Evolutionary conservation across 2,888 invertebrate species (phyloP), one percentile per base, ranked within the genome.

Genomic region (Eremobia ochroleuca): DNA sequence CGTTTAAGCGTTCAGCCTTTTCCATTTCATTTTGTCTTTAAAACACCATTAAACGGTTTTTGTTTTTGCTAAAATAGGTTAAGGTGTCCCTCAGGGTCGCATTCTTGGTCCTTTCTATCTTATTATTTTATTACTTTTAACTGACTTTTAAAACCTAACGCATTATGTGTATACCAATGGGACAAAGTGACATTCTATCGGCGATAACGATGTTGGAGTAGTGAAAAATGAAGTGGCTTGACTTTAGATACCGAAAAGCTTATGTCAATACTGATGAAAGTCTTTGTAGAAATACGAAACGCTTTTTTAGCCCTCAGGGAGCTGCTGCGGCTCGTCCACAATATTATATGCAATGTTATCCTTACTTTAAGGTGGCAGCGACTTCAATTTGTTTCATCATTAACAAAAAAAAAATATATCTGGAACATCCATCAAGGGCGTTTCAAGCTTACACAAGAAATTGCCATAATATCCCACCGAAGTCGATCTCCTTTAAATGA

Each of bases 401-500:
- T 73, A 80, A 64, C 43, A 43, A 66, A 77, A 73, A 65, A 80
- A 83, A 40, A 49, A 85, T n/a, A n/a, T n/a, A n/a, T 76, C 66
- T 72, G 28, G 40, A 61, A 81, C 62, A 77, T 79, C 76, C 71
- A 87, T 86, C 77, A 86, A 80, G 66, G 66, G 69, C 82, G 73
- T 86, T 37, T 55, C 62, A 58, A 79, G 34, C 46, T 83, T 64
- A 79, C 65, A 78, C 68, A 85, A 77, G 87, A 86, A 87, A 79
- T 77, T 61, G 49, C 68, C 65, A 67, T 73, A 73, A 78, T 43
- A 62, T 46, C 61, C 72, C 65, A 85, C 78, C 72, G 52, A 40
- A 81, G 70, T 52, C 78, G 79, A 79, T 77, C 79, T 71, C 18
- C 67, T 81, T 81, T 81, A 87, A 82, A 88, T 88, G 55, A 79